Evolutionary conservation across 2,888 invertebrate genomes (phyloP).

Genomic region (Stenichneumon culpator): DNA sequence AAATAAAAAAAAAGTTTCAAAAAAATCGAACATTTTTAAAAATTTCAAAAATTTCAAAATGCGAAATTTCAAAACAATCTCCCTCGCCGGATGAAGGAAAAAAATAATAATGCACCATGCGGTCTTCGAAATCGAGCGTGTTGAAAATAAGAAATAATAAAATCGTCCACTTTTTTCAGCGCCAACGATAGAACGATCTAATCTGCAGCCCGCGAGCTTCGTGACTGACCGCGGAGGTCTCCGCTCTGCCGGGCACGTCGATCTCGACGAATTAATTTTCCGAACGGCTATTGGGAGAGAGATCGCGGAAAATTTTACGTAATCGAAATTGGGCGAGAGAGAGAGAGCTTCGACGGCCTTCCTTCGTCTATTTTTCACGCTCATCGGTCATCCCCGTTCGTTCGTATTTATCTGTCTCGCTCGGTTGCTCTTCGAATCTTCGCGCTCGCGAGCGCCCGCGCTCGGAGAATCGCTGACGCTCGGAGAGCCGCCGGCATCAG

Average conservation of each 20-base stretch:
- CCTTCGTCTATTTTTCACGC: constrained; percentile 68
- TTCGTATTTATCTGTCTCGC: constrained; percentile 53
- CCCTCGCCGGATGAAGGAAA: neutral
- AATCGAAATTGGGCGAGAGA: constrained; percentile 67
- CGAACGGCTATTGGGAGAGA: neutral
- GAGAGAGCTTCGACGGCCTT: constrained; percentile 60
- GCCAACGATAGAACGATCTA: constrained; percentile 2
- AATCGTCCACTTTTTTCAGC: constrained; percentile 10
- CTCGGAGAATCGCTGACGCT: neutral
- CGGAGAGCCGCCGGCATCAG: neutral
- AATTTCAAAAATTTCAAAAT: neutral
- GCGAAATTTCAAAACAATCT: neutral
- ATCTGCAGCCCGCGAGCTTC: constrained; percentile 24
- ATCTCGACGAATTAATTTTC: constrained; percentile 27
- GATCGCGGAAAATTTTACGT: constrained; percentile 76
- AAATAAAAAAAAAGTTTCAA: neutral
- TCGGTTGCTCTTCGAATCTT: constrained; percentile 22
- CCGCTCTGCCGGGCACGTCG: neutral
- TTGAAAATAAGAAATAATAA: neutral
- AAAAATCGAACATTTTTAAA: neutral
- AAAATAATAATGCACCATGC: neutral
- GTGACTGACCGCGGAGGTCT: constrained; percentile 38
- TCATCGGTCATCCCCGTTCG: constrained; percentile 62
- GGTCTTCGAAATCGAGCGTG: neutral
- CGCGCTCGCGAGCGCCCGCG: constrained; percentile 15